Evolutionary conservation across 2,888 invertebrate genomes (phyloP).

Genomic region (Drosophila nr. fundita): DNA sequence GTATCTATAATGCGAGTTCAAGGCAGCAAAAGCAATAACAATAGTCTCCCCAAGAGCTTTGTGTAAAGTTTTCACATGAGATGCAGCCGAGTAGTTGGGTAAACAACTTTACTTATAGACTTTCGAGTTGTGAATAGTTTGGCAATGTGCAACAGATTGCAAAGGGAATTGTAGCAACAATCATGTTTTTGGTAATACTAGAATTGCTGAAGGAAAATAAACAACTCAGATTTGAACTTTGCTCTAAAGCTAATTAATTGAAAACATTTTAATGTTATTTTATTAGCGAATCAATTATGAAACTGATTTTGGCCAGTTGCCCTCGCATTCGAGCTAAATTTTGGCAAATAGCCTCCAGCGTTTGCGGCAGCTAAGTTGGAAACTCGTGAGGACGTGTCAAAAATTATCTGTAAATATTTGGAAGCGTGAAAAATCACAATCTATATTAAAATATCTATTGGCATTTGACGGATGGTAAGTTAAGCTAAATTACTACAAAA

Average conservation of each 20-base stretch:
- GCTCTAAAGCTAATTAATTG: conserved; percentile 21
- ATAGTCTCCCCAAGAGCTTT: conserved; percentile 27
- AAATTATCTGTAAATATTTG: conserved; percentile 33
- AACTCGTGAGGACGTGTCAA: conserved; percentile 59
- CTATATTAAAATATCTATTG: conserved; percentile 30
- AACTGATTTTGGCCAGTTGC: conserved; percentile 32
- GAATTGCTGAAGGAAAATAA: background rate
- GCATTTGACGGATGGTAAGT: conserved; percentile 51
- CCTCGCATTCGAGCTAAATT: conserved; percentile 29
- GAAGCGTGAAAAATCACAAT: conserved; percentile 45
- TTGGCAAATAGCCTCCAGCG: conserved; percentile 33
- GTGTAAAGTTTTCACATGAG: conserved; percentile 57
- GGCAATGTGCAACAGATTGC: conserved; percentile 35
- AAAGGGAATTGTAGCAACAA: conserved; percentile 23
- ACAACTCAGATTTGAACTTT: background rate
- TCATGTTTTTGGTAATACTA: background rate
- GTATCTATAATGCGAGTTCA: conserved; percentile 52
- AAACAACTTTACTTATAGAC: conserved; percentile 19
- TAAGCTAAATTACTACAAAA: conserved; percentile 6
- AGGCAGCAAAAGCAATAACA: conserved; percentile 47
- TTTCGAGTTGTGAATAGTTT: conserved; percentile 20
- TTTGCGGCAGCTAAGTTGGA: conserved; percentile 11
- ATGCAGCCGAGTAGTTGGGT: conserved; percentile 12
- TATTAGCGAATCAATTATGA: conserved; percentile 28
- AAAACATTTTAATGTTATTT: conserved; percentile 48